phyloP scores from a whole-genome alignment of 2,113 vertebrate species.

The Colossoma macropomum region DNA sequence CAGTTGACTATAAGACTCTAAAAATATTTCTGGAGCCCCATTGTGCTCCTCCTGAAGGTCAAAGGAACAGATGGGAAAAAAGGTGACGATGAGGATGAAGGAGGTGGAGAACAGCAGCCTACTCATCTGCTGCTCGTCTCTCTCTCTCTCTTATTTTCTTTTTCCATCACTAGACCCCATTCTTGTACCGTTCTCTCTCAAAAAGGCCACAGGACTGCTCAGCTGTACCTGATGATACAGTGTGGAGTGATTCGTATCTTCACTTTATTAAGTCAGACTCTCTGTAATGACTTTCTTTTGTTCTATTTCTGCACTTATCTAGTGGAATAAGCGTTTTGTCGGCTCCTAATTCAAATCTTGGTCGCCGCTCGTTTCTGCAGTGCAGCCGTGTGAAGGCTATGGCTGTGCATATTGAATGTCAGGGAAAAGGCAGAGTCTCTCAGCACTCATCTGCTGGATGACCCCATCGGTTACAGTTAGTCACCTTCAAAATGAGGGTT shows the following conservation, averaged over 20 bases:
- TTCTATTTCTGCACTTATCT: not conserved
- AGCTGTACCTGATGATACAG: not conserved
- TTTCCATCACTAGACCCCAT: not conserved
- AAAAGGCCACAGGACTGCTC: not conserved
- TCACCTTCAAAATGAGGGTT: not conserved
- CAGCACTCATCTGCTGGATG: constrained; percentile 7
- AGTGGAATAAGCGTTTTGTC: not conserved
- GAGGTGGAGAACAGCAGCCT: constrained; percentile 35
- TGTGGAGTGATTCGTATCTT: not conserved
- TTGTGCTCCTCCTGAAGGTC: constrained; percentile 32
- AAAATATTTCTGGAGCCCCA: constrained; percentile 45
- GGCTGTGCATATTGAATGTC: not conserved
- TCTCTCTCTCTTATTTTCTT: not conserved
- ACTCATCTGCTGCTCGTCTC: constrained; percentile 38
- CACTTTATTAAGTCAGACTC: not conserved
- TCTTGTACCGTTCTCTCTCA: not conserved
- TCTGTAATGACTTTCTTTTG: not conserved
- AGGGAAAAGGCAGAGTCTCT: not conserved
- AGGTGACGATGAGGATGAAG: constrained; percentile 20
- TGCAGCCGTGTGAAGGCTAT: not conserved
- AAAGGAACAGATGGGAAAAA: constrained; percentile 35
- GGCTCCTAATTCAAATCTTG: not conserved
- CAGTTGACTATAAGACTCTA: constrained; percentile 41
- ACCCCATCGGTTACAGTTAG: not conserved
- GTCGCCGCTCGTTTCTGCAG: not conserved